These are phyloP conservation scores for Heteromormyrus szaboi DNA, from an alignment of 2,797 vertebrate genomes.

Conservation along the genomic window DNA sequence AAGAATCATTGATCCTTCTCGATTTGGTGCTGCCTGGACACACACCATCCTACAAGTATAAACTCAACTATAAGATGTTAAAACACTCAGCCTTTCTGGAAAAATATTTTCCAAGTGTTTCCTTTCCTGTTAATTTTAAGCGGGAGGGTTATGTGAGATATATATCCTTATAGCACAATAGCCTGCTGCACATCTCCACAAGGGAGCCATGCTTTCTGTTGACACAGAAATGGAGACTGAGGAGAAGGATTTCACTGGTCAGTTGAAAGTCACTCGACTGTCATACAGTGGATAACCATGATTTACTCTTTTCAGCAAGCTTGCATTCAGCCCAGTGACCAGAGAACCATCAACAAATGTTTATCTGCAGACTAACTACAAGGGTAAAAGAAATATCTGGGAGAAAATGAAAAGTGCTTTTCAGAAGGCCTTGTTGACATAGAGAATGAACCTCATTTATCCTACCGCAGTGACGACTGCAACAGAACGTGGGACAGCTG, in stretches of 20 bases:
- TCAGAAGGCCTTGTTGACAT: not conserved
- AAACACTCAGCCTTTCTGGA: not conserved
- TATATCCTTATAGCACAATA: constrained; percentile 6
- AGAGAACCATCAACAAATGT: not conserved
- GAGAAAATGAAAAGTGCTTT: not conserved
- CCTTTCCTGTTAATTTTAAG: not conserved
- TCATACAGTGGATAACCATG: not conserved
- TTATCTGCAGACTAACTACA: not conserved
- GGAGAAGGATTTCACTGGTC: not conserved
- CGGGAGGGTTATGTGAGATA: not conserved
- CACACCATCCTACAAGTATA: not conserved
- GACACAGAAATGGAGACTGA: not conserved
- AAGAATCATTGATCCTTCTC: not conserved
- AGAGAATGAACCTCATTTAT: not conserved
- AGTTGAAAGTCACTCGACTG: no score
- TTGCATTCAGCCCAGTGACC: not conserved
- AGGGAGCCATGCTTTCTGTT: not conserved
- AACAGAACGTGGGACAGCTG: not conserved
- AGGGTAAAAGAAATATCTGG: not conserved
- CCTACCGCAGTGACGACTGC: not conserved
- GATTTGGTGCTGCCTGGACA: not conserved
- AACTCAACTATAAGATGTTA: not conserved
- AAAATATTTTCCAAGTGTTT: not conserved
- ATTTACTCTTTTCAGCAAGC: not conserved
- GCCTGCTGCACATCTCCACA: not conserved